A percentile compares a stretch with the other conserved stretches of the same genome.
These are phyloP conservation scores for Spea multiplicata DNA, from an alignment of 2,113 vertebrate genomes.

Conservation along the genomic window DNA sequence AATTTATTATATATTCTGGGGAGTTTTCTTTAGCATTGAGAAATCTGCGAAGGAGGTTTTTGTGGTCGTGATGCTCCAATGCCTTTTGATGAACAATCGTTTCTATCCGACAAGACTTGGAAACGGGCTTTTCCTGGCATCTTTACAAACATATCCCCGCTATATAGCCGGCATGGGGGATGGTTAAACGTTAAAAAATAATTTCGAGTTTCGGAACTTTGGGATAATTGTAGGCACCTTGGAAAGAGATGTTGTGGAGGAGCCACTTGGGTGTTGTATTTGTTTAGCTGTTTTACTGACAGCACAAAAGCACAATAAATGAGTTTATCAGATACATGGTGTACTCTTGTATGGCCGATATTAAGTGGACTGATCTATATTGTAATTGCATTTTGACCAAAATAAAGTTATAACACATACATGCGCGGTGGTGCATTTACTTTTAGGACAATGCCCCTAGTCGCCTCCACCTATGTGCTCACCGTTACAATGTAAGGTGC, in stretches of 20 bases:
- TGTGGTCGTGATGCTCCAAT: background rate
- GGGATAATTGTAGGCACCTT: background rate
- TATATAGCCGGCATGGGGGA: background rate
- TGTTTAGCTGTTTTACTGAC: constrained; percentile 60
- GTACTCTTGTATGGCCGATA: constrained; percentile 64
- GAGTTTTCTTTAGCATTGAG: background rate
- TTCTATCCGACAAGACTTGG: background rate
- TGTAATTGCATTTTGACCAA: constrained; percentile 73
- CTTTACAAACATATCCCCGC: no score
- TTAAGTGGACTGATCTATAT: constrained; percentile 70
- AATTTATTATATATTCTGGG: background rate
- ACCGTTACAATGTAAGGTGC: no score
- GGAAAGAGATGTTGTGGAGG: constrained; percentile 4
- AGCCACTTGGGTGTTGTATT: constrained; percentile 50
- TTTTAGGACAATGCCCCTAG: no score
- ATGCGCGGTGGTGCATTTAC: constrained; percentile 16
- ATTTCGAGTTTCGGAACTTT: background rate
- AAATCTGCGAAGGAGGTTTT: background rate
- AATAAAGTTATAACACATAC: constrained; percentile 76
- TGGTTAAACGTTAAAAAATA: background rate
- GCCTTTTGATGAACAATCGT: constrained; percentile 18
- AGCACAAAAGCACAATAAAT: constrained; percentile 65
- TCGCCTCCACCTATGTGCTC: no score
- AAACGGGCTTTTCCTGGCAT: background rate
- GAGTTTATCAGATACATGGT: constrained; percentile 63